Percentiles rank a stretch among this genome's conserved stretches.
Conservation (phyloP, 2,888 invertebrate species). For the Nemurella pictetii region DNA sequence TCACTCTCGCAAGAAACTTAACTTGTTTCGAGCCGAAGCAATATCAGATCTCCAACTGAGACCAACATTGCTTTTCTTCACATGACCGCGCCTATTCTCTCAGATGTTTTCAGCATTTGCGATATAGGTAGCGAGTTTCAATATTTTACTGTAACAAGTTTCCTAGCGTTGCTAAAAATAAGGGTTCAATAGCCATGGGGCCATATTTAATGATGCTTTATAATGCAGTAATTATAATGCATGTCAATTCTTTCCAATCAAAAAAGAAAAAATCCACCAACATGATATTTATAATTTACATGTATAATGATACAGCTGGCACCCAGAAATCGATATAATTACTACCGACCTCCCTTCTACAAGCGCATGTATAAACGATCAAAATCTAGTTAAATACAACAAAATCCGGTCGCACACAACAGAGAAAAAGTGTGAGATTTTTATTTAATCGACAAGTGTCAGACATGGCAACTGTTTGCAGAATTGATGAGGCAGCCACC, state of each 20-base stretch:
- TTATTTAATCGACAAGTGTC: constrained; percentile 18
- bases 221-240: background rate
- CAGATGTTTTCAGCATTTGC: background rate
- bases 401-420: background rate
- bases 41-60: background rate
- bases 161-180: background rate
- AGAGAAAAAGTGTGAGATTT: background rate
- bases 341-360: background rate
- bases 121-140: background rate
- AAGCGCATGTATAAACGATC: background rate
- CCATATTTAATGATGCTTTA: background rate
- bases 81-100: background rate
- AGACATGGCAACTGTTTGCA: constrained; percentile 7
- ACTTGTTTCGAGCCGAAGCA: background rate
- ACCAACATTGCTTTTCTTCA: background rate
- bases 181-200: background rate
- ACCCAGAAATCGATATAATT: background rate
- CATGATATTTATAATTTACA: background rate
- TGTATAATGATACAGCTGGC: background rate
- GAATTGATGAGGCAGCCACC: constrained; percentile 17
- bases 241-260: background rate
- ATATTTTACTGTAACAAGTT: background rate
- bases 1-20: background rate
- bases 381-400: background rate
- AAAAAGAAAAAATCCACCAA: background rate